Base-by-base conservation (phyloP, 2,113 vertebrate genomes). In the Chroicocephalus ridibundus region DNA sequence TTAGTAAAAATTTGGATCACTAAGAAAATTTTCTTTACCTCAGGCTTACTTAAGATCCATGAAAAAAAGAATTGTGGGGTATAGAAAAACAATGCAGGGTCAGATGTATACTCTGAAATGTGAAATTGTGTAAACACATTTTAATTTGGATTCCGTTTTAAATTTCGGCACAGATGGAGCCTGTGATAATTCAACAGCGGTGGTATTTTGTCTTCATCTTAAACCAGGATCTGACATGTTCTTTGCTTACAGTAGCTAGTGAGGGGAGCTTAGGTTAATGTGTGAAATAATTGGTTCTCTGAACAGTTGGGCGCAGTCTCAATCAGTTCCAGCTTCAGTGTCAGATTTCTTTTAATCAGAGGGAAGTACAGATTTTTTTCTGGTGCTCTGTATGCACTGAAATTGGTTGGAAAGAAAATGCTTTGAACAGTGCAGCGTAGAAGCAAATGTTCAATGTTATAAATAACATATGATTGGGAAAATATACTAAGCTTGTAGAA, bases 281-380 rank as follows among this genome's bases (percentile, higher is more conserved):
- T 80, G 68, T 68, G 75, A 90, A 95, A 88, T 93, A 95, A 94
- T 83, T 90, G 88, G 66, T 92, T 93, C 82, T 93, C 76, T 91
- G 77, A 96, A 75, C 52, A 93, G 54, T 88, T 96, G 79, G 93
- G 49, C 86, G 66, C 70, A 70, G 52, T 82, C 89, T 96, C 74
- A 86, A 76, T 90, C 70, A 88, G 86, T 87, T 91, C 89, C 82
- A 86, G 47, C 91, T 90, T 92, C 58, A 75, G 34, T 82, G 86
- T 92, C 90, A 93, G 84, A 46, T 89, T 95, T 91, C 91, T 94
- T 89, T 92, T 96, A 92, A 95, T 92, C 93, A 93, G 83, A 92
- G 52, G 49, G 51, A 94, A 89, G 49, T 49, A 31, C 44, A 87
- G 49, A 6, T 61, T 62, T 96, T 95, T 90, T 88, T 80, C 84